Evolutionary conservation across 2,888 invertebrate species (phyloP).

Genomic region (Homarus gammarus): DNA sequence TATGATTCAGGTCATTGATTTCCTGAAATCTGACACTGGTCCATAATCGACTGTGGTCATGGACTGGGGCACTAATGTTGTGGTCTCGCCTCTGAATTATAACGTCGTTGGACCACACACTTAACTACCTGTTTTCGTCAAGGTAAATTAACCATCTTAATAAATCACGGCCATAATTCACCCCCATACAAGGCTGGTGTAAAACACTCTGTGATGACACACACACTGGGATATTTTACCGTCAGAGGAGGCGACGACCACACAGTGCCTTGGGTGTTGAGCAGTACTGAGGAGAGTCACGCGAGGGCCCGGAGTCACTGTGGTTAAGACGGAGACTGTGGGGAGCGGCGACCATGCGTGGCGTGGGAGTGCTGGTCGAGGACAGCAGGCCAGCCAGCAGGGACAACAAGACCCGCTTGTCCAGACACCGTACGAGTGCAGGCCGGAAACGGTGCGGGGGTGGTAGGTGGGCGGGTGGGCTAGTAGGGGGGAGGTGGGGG

Average conservation of each 20-base stretch:
- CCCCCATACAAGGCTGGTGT: slow-evolving; percentile 14
- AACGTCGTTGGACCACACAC: slow-evolving; percentile 17
- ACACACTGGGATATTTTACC: slow-evolving; percentile 38
- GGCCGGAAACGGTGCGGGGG: slow-evolving; percentile 68
- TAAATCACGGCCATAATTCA: slow-evolving; percentile 36
- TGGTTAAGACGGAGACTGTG: slow-evolving; percentile 49
- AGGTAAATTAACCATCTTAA: slow-evolving; percentile 41
- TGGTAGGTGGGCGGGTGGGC: slow-evolving; percentile 53
- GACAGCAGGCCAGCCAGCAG: slow-evolving; percentile 44
- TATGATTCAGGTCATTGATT: slow-evolving; percentile 27
- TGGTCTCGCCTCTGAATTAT: slow-evolving; percentile 21
- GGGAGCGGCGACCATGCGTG: slow-evolving; percentile 46
- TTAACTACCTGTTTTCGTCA: slow-evolving; percentile 52
- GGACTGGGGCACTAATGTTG: slow-evolving; percentile 21
- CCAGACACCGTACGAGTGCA: slow-evolving; percentile 72
- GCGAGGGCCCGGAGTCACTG: slow-evolving; percentile 42
- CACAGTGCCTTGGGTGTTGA: slow-evolving; percentile 11
- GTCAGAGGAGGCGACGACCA: slow-evolving; percentile 33
- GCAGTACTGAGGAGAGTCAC: slow-evolving; percentile 15
- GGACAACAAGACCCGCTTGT: slow-evolving; percentile 67
- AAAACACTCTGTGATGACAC: slow-evolving; percentile 20
- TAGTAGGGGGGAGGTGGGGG: slow-evolving; percentile 40
- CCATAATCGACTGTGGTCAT: slow-evolving; percentile 50
- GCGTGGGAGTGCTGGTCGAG: slow-evolving; percentile 31
- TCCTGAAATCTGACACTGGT: slow-evolving; percentile 38